Conservation (phyloP, 1,140 invertebrate genomes). For the Drosophila yakuba region DNA sequence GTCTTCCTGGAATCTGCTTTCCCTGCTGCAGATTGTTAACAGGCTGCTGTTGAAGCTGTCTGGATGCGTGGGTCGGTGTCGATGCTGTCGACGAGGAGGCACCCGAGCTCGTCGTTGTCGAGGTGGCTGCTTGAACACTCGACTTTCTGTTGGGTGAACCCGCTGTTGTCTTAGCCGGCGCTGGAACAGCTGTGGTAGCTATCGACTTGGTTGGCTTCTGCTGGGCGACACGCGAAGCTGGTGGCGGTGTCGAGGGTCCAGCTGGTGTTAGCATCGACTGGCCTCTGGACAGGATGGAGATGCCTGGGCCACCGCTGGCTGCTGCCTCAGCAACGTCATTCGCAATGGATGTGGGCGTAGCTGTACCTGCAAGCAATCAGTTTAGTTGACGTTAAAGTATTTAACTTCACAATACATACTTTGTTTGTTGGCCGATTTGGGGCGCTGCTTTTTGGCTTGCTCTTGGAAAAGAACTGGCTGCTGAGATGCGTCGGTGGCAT, state of each 20-base stretch:
- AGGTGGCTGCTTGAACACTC: constrained; percentile 9
- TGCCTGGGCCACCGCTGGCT: constrained; percentile 23
- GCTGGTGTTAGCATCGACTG: constrained; percentile 31
- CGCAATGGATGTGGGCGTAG: constrained; percentile 69
- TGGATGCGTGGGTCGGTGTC: constrained; percentile 60
- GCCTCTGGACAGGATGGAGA: constrained; percentile 49
- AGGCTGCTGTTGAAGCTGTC: constrained; percentile 12
- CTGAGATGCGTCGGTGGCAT: constrained; percentile 17
- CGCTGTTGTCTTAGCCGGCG: constrained; percentile 3
- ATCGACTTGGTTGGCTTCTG: constrained; percentile 46
- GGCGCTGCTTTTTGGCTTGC: constrained; percentile 50
- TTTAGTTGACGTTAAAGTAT: background rate
- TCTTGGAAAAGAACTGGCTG: constrained; percentile 56
- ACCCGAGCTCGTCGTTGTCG: constrained; percentile 44
- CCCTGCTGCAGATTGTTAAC: constrained; percentile 14
- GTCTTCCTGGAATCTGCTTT: constrained; percentile 12
- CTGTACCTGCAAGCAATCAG: constrained; percentile 44
- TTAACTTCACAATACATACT: constrained; percentile 28
- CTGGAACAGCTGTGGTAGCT: constrained; percentile 20
- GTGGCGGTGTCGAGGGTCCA: constrained; percentile 3
- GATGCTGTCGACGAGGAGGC: constrained; percentile 68
- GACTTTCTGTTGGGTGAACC: constrained; percentile 13
- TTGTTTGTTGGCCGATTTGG: constrained; percentile 73
- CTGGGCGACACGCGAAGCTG: constrained; percentile 12
- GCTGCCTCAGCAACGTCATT: constrained; percentile 67